Base-by-base conservation (phyloP, 1,140 invertebrate genomes). In the Trichogramma pretiosum region DNA sequence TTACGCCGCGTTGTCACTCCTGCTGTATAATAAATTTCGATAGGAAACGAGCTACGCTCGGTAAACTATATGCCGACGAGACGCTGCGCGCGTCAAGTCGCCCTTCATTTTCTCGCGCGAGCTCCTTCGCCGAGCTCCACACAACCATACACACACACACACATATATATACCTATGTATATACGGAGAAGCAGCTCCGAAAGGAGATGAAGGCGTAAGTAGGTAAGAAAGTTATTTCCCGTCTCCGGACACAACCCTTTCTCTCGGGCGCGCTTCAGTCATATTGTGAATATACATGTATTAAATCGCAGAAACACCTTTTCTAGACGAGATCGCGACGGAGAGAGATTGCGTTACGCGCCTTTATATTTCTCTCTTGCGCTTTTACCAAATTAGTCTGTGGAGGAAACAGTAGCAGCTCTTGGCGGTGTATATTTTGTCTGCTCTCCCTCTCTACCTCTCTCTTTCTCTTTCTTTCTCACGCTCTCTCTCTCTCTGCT, bases 151-250 rank as follows among this genome's bases (percentile, higher is more conserved):
- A n/a, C n/a, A n/a, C n/a, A n/a, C n/a, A n/a, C n/a, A n/a, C n/a
- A n/a, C n/a, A n/a, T n/a, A n/a, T n/a, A n/a, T n/a, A n/a, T n/a
- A n/a, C n/a, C n/a, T n/a, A n/a, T n/a, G n/a, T n/a, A n/a, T n/a
- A n/a, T n/a, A n/a, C n/a, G n/a, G n/a, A n/a, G n/a, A n/a, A n/a
- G n/a, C n/a, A n/a, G n/a, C n/a, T n/a, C n/a, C n/a, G n/a, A n/a
- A n/a, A 69, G 67, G 67, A 69, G 67, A 69, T 69, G 65, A 69
- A 67, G 62, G 50, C 61, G 56, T 69, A 69, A 69, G 67, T 66
- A 69, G 64, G 65, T 69, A 69, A 69, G 67, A 69, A 69, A 69
- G 65, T 69, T 69, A 69, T 69, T 69, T 69, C 67, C 67, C 60
- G 64, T 64, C n/a, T n/a, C 67, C 67, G 67, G 67, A 69, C 65